Conservation (phyloP, 2,113 vertebrate species). For the Chinchilla lanigera region DNA sequence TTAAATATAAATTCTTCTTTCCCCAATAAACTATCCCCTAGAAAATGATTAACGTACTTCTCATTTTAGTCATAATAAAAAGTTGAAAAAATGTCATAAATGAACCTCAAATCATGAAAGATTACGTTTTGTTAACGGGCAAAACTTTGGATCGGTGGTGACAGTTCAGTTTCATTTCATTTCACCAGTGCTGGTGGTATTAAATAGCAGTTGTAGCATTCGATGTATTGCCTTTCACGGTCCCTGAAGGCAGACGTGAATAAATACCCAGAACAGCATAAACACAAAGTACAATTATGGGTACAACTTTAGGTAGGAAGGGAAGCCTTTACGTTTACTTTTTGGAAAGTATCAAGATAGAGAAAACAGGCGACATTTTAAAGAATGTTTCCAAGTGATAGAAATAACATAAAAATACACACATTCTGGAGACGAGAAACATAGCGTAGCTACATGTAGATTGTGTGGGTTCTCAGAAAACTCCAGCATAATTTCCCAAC, state of each 20-base stretch:
- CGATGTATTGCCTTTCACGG: neutral
- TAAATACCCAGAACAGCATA: neutral
- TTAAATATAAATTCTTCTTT: constrained; percentile 72
- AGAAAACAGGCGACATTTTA: constrained; percentile 10
- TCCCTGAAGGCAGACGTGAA: neutral
- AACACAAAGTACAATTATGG: neutral
- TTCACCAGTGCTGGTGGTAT: neutral
- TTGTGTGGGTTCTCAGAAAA: neutral
- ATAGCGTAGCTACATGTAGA: neutral
- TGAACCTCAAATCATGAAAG: constrained; percentile 11
- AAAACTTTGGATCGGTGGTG: neutral
- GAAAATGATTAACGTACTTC: constrained; percentile 52
- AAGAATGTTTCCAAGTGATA: neutral
- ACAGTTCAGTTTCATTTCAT: constrained; percentile 8
- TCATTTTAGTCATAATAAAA: constrained; percentile 61
- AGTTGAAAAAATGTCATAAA: constrained; percentile 11
- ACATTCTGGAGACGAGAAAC: neutral
- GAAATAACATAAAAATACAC: neutral
- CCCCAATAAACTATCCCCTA: constrained; percentile 43
- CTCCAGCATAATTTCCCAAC: neutral
- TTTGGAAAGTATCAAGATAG: neutral
- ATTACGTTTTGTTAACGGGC: neutral
- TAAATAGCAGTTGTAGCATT: neutral
- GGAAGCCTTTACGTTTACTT: neutral
- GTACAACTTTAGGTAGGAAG: neutral